Evolutionary conservation across 1,140 invertebrate species (phyloP).

Genomic region (Drosophila quadrilineata): DNA sequence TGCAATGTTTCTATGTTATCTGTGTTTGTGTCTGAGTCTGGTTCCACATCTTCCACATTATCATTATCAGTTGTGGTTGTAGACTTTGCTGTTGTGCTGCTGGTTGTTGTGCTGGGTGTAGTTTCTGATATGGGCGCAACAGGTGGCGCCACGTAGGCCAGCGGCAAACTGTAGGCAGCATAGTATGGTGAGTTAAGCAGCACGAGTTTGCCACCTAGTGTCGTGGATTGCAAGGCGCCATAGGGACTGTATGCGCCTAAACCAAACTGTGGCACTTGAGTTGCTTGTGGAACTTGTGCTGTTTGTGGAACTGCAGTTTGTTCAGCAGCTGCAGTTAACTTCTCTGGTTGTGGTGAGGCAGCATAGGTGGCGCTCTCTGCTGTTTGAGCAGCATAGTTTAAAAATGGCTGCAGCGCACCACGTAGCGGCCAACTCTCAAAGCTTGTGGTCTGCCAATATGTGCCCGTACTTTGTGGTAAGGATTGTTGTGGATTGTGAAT

Average conservation of each 20-base stretch:
- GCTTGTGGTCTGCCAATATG: conserved; percentile 63
- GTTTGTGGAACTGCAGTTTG: not conserved
- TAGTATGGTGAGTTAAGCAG: conserved; percentile 47
- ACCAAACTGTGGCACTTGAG: too few species aligned
- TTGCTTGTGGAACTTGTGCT: not conserved
- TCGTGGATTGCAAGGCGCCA: conserved; percentile 19
- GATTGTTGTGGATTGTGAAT: not conserved
- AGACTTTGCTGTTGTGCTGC: conserved; percentile 16
- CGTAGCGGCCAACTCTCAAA: conserved; percentile 62
- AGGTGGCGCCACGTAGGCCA: conserved; percentile 57
- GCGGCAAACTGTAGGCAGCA: conserved; percentile 38
- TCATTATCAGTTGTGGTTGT: conserved; percentile 39
- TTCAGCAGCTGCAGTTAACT: not conserved
- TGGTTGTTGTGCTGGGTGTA: conserved; percentile 33
- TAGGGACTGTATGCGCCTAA: conserved; percentile 10
- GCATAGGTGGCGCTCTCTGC: not conserved
- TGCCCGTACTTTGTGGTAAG: conserved; percentile 48
- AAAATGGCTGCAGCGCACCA: conserved; percentile 17
- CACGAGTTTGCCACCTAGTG: conserved; percentile 10
- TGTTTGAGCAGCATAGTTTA: conserved; percentile 13
- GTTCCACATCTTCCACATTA: conserved; percentile 2
- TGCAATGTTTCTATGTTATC: conserved; percentile 42
- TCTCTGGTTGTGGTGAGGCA: conserved; percentile 10
- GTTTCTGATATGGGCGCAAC: not conserved
- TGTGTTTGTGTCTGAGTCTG: conserved; percentile 13